Percentiles rank a stretch among this genome's conserved stretches.
Evolutionary conservation across 2,888 invertebrate species (phyloP).

Genomic region (Stenodera caucasica): DNA sequence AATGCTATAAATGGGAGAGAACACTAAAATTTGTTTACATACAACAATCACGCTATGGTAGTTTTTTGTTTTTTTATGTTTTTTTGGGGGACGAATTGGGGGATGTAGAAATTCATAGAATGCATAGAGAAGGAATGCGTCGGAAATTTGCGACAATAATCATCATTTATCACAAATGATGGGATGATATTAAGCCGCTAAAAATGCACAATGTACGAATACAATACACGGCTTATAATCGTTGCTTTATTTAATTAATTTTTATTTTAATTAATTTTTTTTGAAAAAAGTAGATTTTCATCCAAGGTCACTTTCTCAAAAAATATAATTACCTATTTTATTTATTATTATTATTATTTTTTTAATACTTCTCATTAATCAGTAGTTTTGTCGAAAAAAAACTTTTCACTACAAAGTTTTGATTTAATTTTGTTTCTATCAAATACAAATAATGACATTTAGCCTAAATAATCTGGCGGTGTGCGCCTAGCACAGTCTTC

Average conservation of each 20-base stretch:
- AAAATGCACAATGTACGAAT: constrained; percentile 44
- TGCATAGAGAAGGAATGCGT: constrained; percentile 54
- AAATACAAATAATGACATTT: constrained; percentile 52
- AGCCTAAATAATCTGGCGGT: constrained; percentile 52
- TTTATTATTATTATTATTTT: background rate
- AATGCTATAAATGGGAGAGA: constrained; percentile 47
- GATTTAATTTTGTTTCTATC: constrained; percentile 45
- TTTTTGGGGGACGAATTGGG: constrained; percentile 25
- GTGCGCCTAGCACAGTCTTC: constrained; percentile 56
- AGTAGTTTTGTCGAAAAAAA: constrained; percentile 43
- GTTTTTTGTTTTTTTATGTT: too few species aligned
- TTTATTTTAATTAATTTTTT: background rate
- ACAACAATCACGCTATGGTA: constrained; percentile 35
- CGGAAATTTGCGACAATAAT: constrained; percentile 23
- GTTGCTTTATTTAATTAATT: constrained; percentile 36
- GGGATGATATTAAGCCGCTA: constrained; percentile 12
- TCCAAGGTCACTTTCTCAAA: constrained; percentile 58
- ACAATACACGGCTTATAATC: constrained; percentile 40
- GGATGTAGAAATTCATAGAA: constrained; percentile 51
- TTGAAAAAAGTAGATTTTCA: constrained; percentile 50
- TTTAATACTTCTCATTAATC: constrained; percentile 47
- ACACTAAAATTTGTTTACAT: constrained; percentile 48
- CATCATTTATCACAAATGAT: background rate
- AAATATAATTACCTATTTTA: constrained; percentile 53
- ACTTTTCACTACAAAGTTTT: constrained; percentile 46